Evolutionary conservation across 2,888 invertebrate genomes (phyloP), one percentile per base, ranked within the genome.

Genomic region (Pterostichus niger): DNA sequence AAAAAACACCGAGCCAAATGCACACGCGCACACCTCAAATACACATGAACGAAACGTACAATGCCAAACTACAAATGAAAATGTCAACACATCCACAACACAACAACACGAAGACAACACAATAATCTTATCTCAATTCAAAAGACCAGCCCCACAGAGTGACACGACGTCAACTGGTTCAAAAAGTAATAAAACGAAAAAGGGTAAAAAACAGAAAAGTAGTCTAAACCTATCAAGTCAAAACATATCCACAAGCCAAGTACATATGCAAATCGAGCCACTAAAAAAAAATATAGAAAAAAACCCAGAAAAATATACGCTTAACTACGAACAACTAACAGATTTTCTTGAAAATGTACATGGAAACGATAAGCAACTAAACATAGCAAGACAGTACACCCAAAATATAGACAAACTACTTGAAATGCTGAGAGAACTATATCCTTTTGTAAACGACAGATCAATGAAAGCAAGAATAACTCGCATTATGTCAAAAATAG

Each of bases 271-370:
- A 52, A 52, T 52, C 10, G 11, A n/a, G n/a, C 52, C 52, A 52
- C 15, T 52, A 52, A 52, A 52, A 52, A n/a, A 52, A 52, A 52
- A 11, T 11, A n/a, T 11, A 52, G 52, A 52, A 15, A 52, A 52
- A n/a, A n/a, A 52, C 15, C n/a, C 52, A 52, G n/a, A 52, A 11
- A 52, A 52, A 52, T 52, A 52, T n/a, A 15, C n/a, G 6, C 52
- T 52, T 1, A n/a, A 4, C 4, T n/a, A 46, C 46, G 9, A 6
- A 5, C 4, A 52, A 52, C 15, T 52, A 52, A 52, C 9, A n/a
- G 52, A 52, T 15, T 52, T 52, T n/a, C 52, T 52, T 6, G 52
- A 52, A 52, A 52, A 52, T n/a, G 52, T 52, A 6, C 52, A 52
- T 52, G 52, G 52, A 0, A 52, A n/a, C n/a, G 52, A 52, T n/a